These are phyloP conservation scores for Ceratosolen solmsi DNA, from an alignment of 1,140 invertebrate species.

Conservation along the genomic window DNA sequence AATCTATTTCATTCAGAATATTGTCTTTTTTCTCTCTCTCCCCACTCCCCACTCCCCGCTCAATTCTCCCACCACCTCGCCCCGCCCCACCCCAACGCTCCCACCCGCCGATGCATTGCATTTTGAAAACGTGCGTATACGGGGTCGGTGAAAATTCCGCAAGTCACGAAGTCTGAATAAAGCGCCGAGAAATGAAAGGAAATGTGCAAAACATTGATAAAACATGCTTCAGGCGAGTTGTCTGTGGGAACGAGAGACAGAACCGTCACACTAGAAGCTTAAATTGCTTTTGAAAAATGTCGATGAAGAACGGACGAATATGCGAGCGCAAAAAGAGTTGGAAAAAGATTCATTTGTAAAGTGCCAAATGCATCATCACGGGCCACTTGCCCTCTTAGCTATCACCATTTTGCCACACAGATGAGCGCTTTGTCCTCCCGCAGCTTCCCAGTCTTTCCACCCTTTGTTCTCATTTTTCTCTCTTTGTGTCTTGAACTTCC, in stretches of 20 bases:
- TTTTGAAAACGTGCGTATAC: neutral
- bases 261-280: neutral
- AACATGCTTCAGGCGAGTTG: slow-evolving; percentile 30
- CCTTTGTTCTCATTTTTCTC: slow-evolving; percentile 36
- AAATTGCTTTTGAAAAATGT: slow-evolving; percentile 31
- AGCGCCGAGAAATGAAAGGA: slow-evolving; percentile 14
- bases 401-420: slow-evolving; percentile 45
- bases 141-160: neutral
- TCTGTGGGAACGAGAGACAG: neutral
- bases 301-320: slow-evolving; percentile 8
- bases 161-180: slow-evolving; percentile 33
- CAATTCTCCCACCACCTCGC: too few relatives aligned
- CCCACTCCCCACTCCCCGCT: too few relatives aligned
- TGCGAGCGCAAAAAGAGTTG: slow-evolving; percentile 1
- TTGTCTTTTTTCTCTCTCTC: too few relatives aligned
- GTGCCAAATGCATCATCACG: slow-evolving; percentile 51
- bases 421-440: slow-evolving; percentile 39
- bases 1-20: slow-evolving; percentile 8
- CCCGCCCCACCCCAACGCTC: too few relatives aligned
- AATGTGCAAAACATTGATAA: slow-evolving; percentile 47
- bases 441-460: neutral
- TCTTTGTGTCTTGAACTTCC: slow-evolving; percentile 35
- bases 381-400: slow-evolving; percentile 45
- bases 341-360: slow-evolving; percentile 46
- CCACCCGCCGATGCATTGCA: neutral